These are phyloP conservation scores for Cottoperca gobio DNA, from an alignment of 2,797 vertebrate species.

Conservation along the genomic window DNA sequence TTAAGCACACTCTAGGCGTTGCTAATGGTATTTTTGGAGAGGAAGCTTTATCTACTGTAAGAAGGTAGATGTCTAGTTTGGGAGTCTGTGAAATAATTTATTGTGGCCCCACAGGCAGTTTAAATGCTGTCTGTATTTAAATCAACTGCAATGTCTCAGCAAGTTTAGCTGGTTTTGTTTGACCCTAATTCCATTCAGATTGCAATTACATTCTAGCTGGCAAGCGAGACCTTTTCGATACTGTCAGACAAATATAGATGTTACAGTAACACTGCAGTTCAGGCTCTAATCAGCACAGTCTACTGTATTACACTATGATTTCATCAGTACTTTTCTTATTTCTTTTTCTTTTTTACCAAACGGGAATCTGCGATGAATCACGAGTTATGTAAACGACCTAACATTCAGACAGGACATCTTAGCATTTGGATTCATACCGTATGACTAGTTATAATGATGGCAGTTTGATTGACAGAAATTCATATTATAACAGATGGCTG, in stretches of 20 bases:
- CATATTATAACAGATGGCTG: conserved; percentile 57
- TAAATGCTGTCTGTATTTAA: conserved; percentile 78
- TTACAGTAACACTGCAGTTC: conserved; percentile 26
- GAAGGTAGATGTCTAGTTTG: conserved; percentile 77
- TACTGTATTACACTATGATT: conserved; percentile 53
- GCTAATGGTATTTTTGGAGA: conserved; percentile 80
- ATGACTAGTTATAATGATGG: conserved; percentile 39
- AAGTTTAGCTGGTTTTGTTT: conserved; percentile 59
- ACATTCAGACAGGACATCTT: conserved; percentile 28
- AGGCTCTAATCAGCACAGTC: conserved; percentile 29
- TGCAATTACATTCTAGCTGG: conserved; percentile 39
- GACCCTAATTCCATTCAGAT: conserved; percentile 47
- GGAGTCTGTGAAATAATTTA: conserved; percentile 78
- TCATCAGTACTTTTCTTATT: conserved; percentile 49
- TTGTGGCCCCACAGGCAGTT: conserved; percentile 70
- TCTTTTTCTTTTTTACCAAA: conserved; percentile 16
- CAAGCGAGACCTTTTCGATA: conserved; percentile 15
- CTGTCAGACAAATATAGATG: conserved; percentile 32
- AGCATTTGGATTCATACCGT: conserved; percentile 34
- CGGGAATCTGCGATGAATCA: conserved; percentile 29
- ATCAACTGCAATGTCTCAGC: conserved; percentile 70
- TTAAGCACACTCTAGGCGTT: conserved; percentile 75
- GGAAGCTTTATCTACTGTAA: conserved; percentile 79
- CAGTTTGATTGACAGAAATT: conserved; percentile 62
- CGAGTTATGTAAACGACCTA: conserved; percentile 41